phyloP scores from a whole-genome alignment of 2,113 vertebrate genomes.

The Myotis lucifugus region DNA sequence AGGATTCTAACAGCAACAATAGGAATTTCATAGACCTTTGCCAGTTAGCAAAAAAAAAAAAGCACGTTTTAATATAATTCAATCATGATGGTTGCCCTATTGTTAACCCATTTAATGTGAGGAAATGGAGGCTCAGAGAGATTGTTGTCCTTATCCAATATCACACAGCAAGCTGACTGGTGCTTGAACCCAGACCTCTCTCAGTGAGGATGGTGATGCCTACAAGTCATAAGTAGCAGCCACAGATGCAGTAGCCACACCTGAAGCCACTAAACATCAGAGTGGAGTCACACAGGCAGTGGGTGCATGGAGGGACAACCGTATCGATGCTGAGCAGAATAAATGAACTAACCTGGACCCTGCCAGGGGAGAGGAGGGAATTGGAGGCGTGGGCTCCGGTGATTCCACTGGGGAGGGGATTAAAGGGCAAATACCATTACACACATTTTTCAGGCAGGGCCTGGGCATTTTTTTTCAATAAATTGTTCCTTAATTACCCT shows the following conservation, averaged over 20 bases:
- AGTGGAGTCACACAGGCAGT: too few species aligned
- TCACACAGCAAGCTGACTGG: not conserved
- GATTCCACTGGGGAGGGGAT: not conserved
- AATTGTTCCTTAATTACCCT: not conserved
- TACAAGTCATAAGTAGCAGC: not conserved
- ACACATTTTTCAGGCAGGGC: not conserved
- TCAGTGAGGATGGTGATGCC: not conserved
- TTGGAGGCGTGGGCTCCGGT: not conserved
- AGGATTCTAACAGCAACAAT: not conserved
- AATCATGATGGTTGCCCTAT: not conserved
- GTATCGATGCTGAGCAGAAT: fast-evolving
- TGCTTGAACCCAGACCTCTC: not conserved
- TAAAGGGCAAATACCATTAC: not conserved
- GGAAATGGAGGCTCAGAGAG: not conserved
- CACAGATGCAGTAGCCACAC: fast-evolving
- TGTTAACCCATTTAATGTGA: not conserved
- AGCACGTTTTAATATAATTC: not conserved
- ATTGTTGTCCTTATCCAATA: not conserved
- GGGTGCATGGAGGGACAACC: fast-evolving
- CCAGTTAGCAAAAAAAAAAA: not conserved
- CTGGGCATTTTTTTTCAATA: not conserved
- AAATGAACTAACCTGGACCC: not conserved
- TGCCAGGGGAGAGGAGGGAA: not conserved
- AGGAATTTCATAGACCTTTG: not conserved
- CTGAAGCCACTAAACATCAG: not conserved